A percentile compares a stretch with the other conserved stretches of the same genome.
Evolutionary conservation across 2,797 vertebrate genomes (phyloP).

Genomic region (Gadopsis bispinosus): DNA sequence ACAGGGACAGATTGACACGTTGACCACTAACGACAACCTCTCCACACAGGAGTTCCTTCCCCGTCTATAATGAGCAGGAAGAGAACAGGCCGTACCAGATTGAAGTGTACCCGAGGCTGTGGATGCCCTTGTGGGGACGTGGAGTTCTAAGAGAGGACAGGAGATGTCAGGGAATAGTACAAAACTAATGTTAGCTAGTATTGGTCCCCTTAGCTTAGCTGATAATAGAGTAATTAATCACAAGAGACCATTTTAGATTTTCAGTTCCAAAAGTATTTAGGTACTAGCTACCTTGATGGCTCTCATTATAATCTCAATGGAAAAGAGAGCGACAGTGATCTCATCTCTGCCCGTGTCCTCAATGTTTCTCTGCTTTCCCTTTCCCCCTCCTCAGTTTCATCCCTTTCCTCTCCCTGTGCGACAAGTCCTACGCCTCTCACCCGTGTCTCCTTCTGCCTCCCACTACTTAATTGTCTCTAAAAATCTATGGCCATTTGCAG

Average conservation of each 20-base stretch:
- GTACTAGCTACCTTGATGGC: neutral
- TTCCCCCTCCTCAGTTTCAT: neutral
- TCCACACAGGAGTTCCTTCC: neutral
- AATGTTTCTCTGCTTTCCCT: neutral
- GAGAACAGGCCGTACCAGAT: neutral
- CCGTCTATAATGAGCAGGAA: neutral
- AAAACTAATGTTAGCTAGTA: neutral
- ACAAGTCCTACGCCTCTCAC: slow-evolving; percentile 6
- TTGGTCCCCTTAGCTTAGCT: slow-evolving; percentile 13
- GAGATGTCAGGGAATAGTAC: neutral
- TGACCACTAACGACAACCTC: neutral
- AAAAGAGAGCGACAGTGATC: neutral
- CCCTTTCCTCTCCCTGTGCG: neutral
- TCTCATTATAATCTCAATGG: neutral
- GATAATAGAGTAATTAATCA: neutral
- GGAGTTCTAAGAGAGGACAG: neutral
- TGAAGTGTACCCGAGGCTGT: neutral
- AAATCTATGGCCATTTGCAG: slow-evolving; percentile 44
- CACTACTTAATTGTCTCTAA: slow-evolving; percentile 46
- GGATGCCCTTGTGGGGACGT: neutral
- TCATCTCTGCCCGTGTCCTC: neutral
- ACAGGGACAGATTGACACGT: neutral
- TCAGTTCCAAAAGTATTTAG: slow-evolving; percentile 2
- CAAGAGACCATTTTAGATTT: neutral
- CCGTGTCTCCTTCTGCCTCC: neutral